These are phyloP conservation scores for Lates japonicus DNA, from an alignment of 2,797 vertebrate genomes.

Conservation along the genomic window DNA sequence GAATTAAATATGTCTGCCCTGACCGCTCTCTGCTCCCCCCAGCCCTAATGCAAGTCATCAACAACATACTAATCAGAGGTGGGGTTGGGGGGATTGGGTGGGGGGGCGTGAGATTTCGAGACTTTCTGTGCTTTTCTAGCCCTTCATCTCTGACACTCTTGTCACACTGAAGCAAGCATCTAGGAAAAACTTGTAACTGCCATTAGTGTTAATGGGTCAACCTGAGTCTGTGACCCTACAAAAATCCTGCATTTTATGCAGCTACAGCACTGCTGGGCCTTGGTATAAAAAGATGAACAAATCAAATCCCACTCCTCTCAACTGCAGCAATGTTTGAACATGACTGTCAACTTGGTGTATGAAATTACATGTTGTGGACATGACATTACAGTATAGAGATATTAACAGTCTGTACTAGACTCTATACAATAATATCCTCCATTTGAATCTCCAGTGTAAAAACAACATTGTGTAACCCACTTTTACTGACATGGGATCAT, in stretches of 20 bases:
- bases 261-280: conserved; percentile 15
- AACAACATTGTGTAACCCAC: conserved; percentile 2
- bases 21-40: conserved; percentile 82
- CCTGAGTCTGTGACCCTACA: conserved; percentile 35
- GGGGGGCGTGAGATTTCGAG: conserved; percentile 80
- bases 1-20: conserved; percentile 90
- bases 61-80: conserved; percentile 84
- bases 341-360: background rate
- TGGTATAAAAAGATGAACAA: conserved; percentile 3
- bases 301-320: background rate
- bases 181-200: conserved; percentile 46
- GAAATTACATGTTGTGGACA: conserved; percentile 2
- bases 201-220: conserved; percentile 63
- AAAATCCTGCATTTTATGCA: conserved; percentile 39
- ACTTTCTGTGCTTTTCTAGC: conserved; percentile 47
- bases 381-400: background rate
- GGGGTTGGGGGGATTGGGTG: conserved; percentile 2
- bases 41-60: conserved; percentile 88
- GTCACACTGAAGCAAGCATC: conserved; percentile 55
- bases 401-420: background rate
- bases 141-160: conserved; percentile 55
- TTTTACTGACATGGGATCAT: conserved; percentile 10
- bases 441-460: background rate
- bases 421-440: background rate
- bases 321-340: background rate